Conservation (phyloP, 2,797 vertebrate species). For the Chromobotia macracanthus region DNA sequence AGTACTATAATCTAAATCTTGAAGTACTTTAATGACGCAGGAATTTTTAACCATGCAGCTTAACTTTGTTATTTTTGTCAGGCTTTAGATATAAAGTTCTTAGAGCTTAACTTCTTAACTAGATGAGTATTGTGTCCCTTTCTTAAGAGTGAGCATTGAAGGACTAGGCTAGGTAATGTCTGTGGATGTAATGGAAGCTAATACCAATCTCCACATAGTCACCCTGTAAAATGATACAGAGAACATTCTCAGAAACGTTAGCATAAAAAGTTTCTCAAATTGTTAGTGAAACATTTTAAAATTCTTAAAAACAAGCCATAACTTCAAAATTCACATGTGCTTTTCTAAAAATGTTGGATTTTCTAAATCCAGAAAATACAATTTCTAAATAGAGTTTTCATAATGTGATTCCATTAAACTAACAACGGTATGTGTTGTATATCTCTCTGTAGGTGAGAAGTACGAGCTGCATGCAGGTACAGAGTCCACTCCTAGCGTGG, state of each 20-base stretch:
- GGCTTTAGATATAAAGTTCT: conserved; percentile 1
- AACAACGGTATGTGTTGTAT: neutral
- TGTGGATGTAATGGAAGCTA: neutral
- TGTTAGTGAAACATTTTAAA: too few species aligned
- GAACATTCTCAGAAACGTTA: too few species aligned
- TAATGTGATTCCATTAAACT: neutral
- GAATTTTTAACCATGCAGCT: neutral
- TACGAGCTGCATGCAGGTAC: conserved; percentile 97
- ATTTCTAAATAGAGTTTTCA: too few species aligned
- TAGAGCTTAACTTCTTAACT: conserved; percentile 26
- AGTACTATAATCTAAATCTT: neutral
- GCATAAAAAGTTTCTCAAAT: too few species aligned
- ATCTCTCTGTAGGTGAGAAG: conserved; percentile 85
- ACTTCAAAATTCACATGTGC: too few species aligned
- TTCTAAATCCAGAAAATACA: too few species aligned
- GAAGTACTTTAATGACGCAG: neutral
- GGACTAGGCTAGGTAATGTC: neutral
- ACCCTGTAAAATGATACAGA: too few species aligned
- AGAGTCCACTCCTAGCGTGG: conserved; percentile 95
- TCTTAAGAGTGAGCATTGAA: conserved; percentile 1
- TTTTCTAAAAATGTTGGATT: too few species aligned
- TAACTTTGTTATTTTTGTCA: neutral
- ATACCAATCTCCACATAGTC: neutral
- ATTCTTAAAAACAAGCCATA: too few species aligned
- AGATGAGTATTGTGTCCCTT: neutral